A percentile compares a stretch with the other conserved stretches of the same genome.
Conservation (phyloP, 2,113 vertebrate species). For the Muntiacus reevesi region DNA sequence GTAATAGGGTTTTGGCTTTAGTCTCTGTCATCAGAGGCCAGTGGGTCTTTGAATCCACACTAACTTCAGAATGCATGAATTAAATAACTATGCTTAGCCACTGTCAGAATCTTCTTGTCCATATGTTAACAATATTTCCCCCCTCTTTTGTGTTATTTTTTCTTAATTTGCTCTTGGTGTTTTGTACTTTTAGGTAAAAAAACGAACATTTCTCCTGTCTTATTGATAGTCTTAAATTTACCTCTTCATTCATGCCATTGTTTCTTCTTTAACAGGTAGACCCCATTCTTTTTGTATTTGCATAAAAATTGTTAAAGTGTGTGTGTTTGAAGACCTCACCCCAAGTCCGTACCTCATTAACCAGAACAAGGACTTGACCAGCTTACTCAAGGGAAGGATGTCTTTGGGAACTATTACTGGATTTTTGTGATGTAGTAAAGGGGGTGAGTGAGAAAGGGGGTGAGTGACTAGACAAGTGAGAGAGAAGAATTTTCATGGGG, state of each 20-base stretch:
- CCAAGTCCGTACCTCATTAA: not conserved
- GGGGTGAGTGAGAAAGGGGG: not conserved
- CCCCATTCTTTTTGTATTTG: not conserved
- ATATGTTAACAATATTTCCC: not conserved
- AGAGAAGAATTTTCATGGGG: not conserved
- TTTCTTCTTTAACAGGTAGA: not conserved
- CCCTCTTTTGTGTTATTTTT: not conserved
- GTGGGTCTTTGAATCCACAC: not conserved
- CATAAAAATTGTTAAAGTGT: not conserved
- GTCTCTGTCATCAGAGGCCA: not conserved
- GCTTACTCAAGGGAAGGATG: not conserved
- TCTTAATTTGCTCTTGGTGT: not conserved
- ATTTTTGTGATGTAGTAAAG: not conserved
- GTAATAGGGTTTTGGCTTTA: not conserved
- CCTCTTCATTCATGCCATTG: not conserved
- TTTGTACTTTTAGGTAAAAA: not conserved
- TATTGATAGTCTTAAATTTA: not conserved
- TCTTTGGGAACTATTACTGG: not conserved
- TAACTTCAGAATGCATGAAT: not conserved
- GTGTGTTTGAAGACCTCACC: not conserved
- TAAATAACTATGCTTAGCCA: not conserved
- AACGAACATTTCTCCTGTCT: not conserved
- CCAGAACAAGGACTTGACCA: not conserved
- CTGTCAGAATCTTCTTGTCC: not conserved
- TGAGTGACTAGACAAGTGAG: not conserved